Conservation (phyloP, 2,888 invertebrate genomes). For the Falcaria lacertinaria region DNA sequence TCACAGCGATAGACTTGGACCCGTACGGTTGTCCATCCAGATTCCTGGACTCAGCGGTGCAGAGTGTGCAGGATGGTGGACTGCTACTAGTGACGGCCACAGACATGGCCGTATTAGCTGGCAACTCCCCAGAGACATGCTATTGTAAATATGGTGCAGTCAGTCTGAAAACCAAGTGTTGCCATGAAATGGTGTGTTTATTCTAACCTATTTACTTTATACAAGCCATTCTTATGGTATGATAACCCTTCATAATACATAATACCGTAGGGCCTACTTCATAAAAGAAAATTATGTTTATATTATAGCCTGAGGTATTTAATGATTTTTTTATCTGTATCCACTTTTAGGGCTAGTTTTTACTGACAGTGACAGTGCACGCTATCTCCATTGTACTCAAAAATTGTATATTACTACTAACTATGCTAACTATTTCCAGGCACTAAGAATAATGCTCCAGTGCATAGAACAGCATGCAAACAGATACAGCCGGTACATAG, state of each 20-base stretch:
- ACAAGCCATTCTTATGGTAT: too few relatives aligned
- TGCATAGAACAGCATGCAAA: conserved; percentile 95
- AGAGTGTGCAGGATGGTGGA: conserved; percentile 89
- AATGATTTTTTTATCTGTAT: too few relatives aligned
- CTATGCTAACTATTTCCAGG: conserved; percentile 67
- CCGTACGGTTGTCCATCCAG: conserved; percentile 97
- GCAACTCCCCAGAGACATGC: conserved; percentile 97
- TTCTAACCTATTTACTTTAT: conserved; percentile 2
- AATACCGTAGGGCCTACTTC: too few relatives aligned
- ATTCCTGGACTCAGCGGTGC: conserved; percentile 94
- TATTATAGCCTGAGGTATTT: too few relatives aligned
- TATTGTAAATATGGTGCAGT: conserved; percentile 95
- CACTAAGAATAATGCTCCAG: conserved; percentile 94
- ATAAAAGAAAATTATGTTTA: too few relatives aligned
- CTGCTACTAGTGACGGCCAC: conserved; percentile 97
- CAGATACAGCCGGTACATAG: conserved; percentile 94
- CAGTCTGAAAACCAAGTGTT: conserved; percentile 90
- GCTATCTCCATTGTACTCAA: too few relatives aligned
- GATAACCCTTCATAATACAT: too few relatives aligned
- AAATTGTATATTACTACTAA: background rate
- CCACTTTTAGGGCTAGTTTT: too few relatives aligned
- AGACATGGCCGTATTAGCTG: conserved; percentile 97
- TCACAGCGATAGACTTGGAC: conserved; percentile 96
- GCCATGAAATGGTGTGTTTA: conserved; percentile 93
- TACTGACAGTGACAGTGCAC: too few relatives aligned